Base-by-base conservation (phyloP, 2,888 invertebrate species). In the Oxystoma pomonae region DNA sequence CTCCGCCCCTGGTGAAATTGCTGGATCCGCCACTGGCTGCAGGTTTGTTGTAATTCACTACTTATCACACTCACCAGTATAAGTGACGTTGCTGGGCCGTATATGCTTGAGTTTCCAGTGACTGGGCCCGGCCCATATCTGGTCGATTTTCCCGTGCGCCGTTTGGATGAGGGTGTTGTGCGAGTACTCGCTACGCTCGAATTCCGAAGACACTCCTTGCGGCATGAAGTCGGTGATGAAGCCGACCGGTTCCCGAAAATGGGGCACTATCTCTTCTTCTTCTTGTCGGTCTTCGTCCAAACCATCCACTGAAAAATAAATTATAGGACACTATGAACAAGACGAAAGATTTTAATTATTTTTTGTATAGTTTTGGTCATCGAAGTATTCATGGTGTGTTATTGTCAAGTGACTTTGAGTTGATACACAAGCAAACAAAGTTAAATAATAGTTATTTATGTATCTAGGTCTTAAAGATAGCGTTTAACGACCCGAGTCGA, bases 101-200 rank as follows among this genome's bases (percentile, higher is more conserved):
- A 77, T 61, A 60, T 83, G 84, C 74, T 84, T 86, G 55, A 90
- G 85, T 71, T 90, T 89, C 94, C 94, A 94, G 79, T 94, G 91
- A 55, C 87, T 82, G 22, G 94, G 93, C 0, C 94, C 94, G 19
- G 91, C 91, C 93, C 93, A 94, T 69, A 87, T 75, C 75, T 73
- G 72, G 19, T 76, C 74, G 12, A 76, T 72, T 63, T 72, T 74
- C 49, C 74, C 73, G 0, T 65, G 63, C 1, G 22, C 17, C 1
- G 70, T 69, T 16, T 58, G 85, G 76, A 83, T 84, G 77, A 86
- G 83, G 16, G 78, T 79, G 75, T 83, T 81, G 80, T 90, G 91
- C 0, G 90, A 89, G 80, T 91, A 92, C 78, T 92, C 91, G 55
- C 35, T 35, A 12, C 35, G 35, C 12, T 35, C 35, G 35, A 35